A percentile compares a stretch with the other conserved stretches of the same genome.
Evolutionary conservation across 1,140 invertebrate species (phyloP).

Genomic region (Dendroctonus ponderosae): DNA sequence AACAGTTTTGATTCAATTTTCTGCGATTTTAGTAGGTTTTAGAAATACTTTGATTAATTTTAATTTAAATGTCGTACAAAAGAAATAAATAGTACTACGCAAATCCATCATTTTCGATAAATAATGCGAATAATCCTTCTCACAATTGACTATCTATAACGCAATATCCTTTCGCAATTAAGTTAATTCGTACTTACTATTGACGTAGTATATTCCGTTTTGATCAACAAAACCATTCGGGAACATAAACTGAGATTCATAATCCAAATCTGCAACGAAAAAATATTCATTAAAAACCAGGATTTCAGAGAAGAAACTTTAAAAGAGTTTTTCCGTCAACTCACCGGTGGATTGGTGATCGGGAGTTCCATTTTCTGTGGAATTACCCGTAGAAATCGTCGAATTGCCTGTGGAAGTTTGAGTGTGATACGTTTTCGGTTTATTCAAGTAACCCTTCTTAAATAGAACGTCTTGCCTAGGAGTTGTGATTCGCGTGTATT

Average conservation of each 20-base stretch:
- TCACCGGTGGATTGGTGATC: slow-evolving; percentile 50
- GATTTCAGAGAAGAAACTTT: neutral
- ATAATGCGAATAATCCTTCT: too few species aligned
- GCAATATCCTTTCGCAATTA: too few species aligned
- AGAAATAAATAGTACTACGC: neutral
- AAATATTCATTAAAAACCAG: neutral
- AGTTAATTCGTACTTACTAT: slow-evolving; percentile 45
- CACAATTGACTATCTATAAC: too few species aligned
- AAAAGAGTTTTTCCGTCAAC: slow-evolving; percentile 3
- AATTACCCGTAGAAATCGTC: slow-evolving; percentile 49
- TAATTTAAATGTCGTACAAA: neutral
- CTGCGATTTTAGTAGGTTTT: too few species aligned
- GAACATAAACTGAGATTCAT: slow-evolving; percentile 50
- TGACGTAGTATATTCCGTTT: slow-evolving; percentile 53
- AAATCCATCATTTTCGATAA: too few species aligned
- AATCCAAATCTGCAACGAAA: slow-evolving; percentile 47
- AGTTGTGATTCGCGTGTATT: slow-evolving; percentile 70
- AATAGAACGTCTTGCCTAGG: slow-evolving; percentile 71
- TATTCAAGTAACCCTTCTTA: slow-evolving; percentile 68
- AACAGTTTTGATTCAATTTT: too few species aligned
- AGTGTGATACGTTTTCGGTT: slow-evolving; percentile 56
- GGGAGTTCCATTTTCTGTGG: slow-evolving; percentile 50
- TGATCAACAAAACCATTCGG: slow-evolving; percentile 51
- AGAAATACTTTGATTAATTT: too few species aligned
- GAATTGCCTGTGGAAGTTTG: slow-evolving; percentile 49